Evolutionary conservation across 2,888 invertebrate genomes (phyloP).

Genomic region (Laothoe populi): DNA sequence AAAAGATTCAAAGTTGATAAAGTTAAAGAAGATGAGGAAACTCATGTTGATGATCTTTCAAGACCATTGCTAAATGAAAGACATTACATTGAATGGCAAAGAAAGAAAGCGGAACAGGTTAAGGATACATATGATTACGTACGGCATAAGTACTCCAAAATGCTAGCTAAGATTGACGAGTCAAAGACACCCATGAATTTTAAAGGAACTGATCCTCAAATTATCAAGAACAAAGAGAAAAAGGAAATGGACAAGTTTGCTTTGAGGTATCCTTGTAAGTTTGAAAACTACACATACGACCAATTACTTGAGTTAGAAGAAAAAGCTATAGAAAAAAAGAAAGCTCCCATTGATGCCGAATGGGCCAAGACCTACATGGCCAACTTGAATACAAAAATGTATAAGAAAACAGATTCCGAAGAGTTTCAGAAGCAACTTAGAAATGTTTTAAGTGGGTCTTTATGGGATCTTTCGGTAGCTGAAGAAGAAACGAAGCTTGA

Average conservation of each 20-base stretch:
- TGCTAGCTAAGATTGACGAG: constrained; percentile 62
- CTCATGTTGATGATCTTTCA: constrained; percentile 70
- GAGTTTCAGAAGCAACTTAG: constrained; percentile 80
- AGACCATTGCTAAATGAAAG: constrained; percentile 73
- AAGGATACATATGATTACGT: constrained; percentile 72
- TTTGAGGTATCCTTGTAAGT: constrained; percentile 62
- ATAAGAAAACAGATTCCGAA: constrained; percentile 68
- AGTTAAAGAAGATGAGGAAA: constrained; percentile 59
- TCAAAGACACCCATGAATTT: constrained; percentile 48
- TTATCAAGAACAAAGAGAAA: constrained; percentile 51
- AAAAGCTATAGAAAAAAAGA: constrained; percentile 56
- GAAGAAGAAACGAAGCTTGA: constrained; percentile 83
- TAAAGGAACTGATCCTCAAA: constrained; percentile 39
- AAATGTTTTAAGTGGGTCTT: constrained; percentile 71
- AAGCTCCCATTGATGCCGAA: constrained; percentile 59
- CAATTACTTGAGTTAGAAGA: constrained; percentile 65
- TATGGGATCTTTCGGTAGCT: constrained; percentile 82
- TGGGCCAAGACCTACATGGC: constrained; percentile 79
- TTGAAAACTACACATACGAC: constrained; percentile 70
- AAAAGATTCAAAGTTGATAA: constrained; percentile 67
- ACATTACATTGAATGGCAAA: constrained; percentile 85
- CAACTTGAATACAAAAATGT: constrained; percentile 72
- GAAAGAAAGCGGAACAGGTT: constrained; percentile 73
- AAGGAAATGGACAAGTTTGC: constrained; percentile 69
- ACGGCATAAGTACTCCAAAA: constrained; percentile 72